These are phyloP conservation scores for Lycaon pictus DNA, from an alignment of 2,113 vertebrate genomes.

Conservation along the genomic window DNA sequence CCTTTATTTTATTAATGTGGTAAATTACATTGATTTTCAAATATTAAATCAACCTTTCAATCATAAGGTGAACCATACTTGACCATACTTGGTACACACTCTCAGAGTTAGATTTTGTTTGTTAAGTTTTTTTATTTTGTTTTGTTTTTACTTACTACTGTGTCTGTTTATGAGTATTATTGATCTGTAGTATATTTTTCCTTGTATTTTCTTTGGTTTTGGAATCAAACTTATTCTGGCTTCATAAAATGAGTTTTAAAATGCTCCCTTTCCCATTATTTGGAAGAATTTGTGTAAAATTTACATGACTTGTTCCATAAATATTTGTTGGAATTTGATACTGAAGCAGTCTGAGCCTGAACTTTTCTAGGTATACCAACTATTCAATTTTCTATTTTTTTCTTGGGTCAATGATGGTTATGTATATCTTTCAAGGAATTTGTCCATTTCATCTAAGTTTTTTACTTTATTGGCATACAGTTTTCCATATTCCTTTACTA, in stretches of 20 bases:
- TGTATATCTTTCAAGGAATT: not conserved
- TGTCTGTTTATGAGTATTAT: not conserved
- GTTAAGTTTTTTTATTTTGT: not conserved
- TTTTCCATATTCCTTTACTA: not conserved
- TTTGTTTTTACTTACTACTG: not conserved
- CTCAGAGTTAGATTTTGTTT: not conserved
- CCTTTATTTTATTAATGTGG: not conserved
- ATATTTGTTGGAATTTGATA: not conserved
- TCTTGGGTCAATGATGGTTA: not conserved
- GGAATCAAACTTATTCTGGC: not conserved
- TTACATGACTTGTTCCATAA: not conserved
- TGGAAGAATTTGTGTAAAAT: not conserved
- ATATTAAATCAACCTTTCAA: slow-evolving; percentile 29
- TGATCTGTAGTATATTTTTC: not conserved
- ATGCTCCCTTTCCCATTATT: not conserved
- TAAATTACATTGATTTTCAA: not conserved
- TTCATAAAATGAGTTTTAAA: not conserved
- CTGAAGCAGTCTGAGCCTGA: not conserved
- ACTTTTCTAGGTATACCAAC: not conserved
- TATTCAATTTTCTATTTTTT: not conserved
- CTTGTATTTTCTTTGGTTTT: not conserved
- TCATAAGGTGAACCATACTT: not conserved
- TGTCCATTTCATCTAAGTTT: not conserved
- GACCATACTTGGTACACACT: not conserved
- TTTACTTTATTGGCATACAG: not conserved